Base-by-base conservation (phyloP, 2,888 invertebrate genomes). In the Sarcophaga variegata region DNA sequence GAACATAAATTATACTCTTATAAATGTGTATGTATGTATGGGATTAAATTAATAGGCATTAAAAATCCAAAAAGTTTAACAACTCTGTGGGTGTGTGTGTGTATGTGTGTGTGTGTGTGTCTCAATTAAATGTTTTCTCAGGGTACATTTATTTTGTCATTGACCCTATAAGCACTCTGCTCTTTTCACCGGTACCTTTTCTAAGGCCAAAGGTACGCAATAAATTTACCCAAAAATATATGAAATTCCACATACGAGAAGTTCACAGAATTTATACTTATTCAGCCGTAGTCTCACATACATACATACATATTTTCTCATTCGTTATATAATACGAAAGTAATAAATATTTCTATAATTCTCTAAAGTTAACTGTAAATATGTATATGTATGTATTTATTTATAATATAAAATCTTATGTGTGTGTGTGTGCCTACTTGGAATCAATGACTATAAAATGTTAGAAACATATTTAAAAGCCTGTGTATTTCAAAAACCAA, bases 171-270 rank as follows among this genome's bases (percentile, higher is more conserved):
- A 37, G 37, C 37, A 63, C n/a, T 45, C 20, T 67, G 59, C 67
- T 22, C 62, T 60, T 62, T 60, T 62, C 60, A 72, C 72, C 20
- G 60, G 10, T 37, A 49, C 49, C 49, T 14, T 49, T 49, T 63
- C 63, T 54, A 10, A n/a, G 22, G 54, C 17, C 17, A 37, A 59
- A 37, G 17, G 59, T 45, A 67, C 10, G 37, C 20, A 67, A 67
- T 59, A 76, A 59, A 76, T 66, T 76, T 67, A 76, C 14, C 54
- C 14, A 37, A 49, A 4, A 69, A 27, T 59, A 59, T 45, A 59
- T 22, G 27, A 66, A 14, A 14, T 11, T 14, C 49, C 14, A 49
- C 49, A 49, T 49, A 49, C 14, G 49, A 12, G 22, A 22, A 22
- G 14, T 14, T 49, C 14, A 49, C 49, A 11, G 3, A 49, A 49